phyloP scores from a whole-genome alignment of 2,888 invertebrate genomes.

The Ormyrus pomaceus region DNA sequence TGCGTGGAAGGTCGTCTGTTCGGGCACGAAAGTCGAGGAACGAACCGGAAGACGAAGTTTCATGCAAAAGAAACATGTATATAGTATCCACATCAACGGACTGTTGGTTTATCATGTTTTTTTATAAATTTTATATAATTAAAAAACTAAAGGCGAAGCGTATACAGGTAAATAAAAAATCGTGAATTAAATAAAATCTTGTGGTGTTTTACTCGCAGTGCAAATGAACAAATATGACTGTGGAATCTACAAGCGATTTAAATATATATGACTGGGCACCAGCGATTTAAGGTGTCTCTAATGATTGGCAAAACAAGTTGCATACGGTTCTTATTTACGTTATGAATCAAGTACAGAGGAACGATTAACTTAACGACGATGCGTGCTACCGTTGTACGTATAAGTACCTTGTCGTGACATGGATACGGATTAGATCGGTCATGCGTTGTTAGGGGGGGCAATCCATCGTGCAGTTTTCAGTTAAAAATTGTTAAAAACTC shows the following conservation, averaged over 20 bases:
- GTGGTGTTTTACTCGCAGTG: no score
- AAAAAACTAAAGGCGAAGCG: neutral
- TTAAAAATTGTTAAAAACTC: slow-evolving; percentile 29
- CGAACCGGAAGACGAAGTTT: slow-evolving; percentile 70
- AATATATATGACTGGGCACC: no score
- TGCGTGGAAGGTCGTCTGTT: slow-evolving; percentile 72
- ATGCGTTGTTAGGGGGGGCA: slow-evolving; percentile 31
- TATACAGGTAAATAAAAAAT: no score
- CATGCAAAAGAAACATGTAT: slow-evolving; percentile 74
- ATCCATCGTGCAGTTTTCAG: slow-evolving; percentile 43
- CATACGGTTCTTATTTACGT: no score
- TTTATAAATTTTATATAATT: neutral
- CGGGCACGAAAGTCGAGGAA: slow-evolving; percentile 69
- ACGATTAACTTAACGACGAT: slow-evolving; percentile 18
- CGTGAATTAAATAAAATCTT: no score
- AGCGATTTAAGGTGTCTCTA: no score
- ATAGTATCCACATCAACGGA: slow-evolving; percentile 65
- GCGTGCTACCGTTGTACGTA: slow-evolving; percentile 38
- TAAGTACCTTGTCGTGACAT: slow-evolving; percentile 56
- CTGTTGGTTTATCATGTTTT: slow-evolving; percentile 25
- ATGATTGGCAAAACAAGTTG: no score
- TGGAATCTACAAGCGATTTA: no score
- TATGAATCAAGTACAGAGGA: neutral
- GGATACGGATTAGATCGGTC: slow-evolving; percentile 58
- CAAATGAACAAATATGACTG: no score